These are phyloP conservation scores for Drosophila phalerata DNA, from an alignment of 2,888 invertebrate genomes.

Conservation along the genomic window DNA sequence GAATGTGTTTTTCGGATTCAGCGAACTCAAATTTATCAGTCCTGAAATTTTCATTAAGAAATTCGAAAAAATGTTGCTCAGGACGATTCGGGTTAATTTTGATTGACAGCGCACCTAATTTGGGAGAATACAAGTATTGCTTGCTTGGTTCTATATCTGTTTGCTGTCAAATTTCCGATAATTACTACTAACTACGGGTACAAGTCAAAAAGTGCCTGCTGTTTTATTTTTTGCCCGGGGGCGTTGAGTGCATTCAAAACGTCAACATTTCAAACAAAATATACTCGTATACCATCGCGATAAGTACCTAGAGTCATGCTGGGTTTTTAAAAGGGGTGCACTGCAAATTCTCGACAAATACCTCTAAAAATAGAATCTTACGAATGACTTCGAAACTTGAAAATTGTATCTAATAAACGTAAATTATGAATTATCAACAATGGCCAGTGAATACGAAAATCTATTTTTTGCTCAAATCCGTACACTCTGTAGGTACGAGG, in stretches of 20 bases:
- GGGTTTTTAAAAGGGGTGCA: slow-evolving; percentile 38
- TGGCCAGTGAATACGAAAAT: slow-evolving; percentile 41
- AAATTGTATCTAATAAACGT: slow-evolving; percentile 60
- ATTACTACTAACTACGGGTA: slow-evolving; percentile 60
- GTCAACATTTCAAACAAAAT: slow-evolving; percentile 42
- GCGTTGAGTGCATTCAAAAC: slow-evolving; percentile 62
- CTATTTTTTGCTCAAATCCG: slow-evolving; percentile 22
- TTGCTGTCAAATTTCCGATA: slow-evolving; percentile 60
- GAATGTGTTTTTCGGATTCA: no score
- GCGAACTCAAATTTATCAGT: no score
- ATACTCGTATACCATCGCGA: slow-evolving; percentile 10
- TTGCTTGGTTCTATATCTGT: slow-evolving; percentile 10
- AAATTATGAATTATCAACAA: slow-evolving; percentile 72
- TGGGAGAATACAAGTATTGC: slow-evolving; percentile 28
- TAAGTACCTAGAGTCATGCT: slow-evolving; percentile 23
- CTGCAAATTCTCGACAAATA: slow-evolving; percentile 42
- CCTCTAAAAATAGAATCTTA: slow-evolving; percentile 67
- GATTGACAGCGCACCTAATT: slow-evolving; percentile 70
- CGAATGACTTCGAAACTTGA: slow-evolving; percentile 54
- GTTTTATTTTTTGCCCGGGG: slow-evolving; percentile 36
- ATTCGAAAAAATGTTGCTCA: no score
- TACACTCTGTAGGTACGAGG: slow-evolving; percentile 1
- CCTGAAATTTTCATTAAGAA: no score
- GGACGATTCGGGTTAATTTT: no score
- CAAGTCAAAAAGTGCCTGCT: slow-evolving; percentile 35